phyloP scores from a whole-genome alignment of 2,888 invertebrate genomes.

The Dyspetes luteomarginatus region DNA sequence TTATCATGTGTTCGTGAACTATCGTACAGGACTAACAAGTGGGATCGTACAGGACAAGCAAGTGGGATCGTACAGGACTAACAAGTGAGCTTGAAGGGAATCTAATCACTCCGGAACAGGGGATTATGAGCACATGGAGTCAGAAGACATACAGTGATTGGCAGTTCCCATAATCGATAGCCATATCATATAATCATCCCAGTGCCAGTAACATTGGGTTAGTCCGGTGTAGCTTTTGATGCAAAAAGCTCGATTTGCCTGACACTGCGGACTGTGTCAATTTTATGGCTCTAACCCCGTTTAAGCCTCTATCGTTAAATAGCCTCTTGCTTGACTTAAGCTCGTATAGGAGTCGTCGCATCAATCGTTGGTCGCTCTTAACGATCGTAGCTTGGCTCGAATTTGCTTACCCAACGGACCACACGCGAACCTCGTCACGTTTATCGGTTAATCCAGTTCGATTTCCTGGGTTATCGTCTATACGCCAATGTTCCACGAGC shows the following conservation, averaged over 20 bases:
- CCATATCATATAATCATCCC: too few species aligned
- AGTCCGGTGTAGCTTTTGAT: too few species aligned
- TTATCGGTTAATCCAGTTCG: conserved; percentile 54
- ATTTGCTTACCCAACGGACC: conserved; percentile 6
- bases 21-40: too few species aligned
- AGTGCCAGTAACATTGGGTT: too few species aligned
- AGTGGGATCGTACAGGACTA: too few species aligned
- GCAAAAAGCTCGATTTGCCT: too few species aligned
- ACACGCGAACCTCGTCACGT: not conserved
- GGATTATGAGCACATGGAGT: conserved; percentile 11
- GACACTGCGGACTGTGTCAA: too few species aligned
- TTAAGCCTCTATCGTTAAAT: not conserved
- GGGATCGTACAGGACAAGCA: too few species aligned
- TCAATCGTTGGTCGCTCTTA: conserved; percentile 24
- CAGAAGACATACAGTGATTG: conserved; percentile 12
- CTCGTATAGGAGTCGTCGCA: conserved; percentile 25
- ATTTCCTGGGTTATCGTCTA: conserved; percentile 32
- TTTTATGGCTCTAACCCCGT: not conserved
- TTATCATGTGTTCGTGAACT: conserved; percentile 50
- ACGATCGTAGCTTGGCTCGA: conserved; percentile 17
- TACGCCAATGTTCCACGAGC: conserved; percentile 9
- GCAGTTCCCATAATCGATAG: conserved; percentile 11
- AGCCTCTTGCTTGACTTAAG: conserved; percentile 25
- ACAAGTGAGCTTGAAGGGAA: conserved; percentile 15
- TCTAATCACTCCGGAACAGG: conserved; percentile 43